Percentiles rank a stretch among this genome's conserved stretches.
These are phyloP conservation scores for Xylophagus ater DNA, from an alignment of 2,888 invertebrate genomes.

Conservation along the genomic window DNA sequence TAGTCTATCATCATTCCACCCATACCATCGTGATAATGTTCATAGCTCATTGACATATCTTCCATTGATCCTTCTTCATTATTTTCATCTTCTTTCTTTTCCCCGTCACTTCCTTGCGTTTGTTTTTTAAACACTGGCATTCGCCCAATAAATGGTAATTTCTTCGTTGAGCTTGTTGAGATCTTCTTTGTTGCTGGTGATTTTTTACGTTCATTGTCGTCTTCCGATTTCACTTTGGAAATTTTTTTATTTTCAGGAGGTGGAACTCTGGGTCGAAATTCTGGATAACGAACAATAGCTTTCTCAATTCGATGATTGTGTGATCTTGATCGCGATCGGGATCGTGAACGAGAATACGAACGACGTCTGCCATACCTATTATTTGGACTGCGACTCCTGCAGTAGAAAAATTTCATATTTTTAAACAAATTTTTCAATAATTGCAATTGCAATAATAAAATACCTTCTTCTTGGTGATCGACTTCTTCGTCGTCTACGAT, in stretches of 20 bases:
- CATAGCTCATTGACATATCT: conserved; percentile 33
- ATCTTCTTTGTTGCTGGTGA: conserved; percentile 19
- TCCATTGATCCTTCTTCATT: conserved; percentile 3
- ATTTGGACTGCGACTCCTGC: conserved; percentile 15
- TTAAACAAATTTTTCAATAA: neutral
- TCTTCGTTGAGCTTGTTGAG: conserved; percentile 42
- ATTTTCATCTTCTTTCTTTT: conserved; percentile 13
- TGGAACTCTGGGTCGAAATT: conserved; percentile 35
- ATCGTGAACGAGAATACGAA: conserved; percentile 25
- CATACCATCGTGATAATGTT: conserved; percentile 34
- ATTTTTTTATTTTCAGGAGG: conserved; percentile 13
- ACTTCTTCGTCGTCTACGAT: conserved; percentile 6
- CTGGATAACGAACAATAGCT: conserved; percentile 34
- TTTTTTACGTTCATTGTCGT: conserved; percentile 25
- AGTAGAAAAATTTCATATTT: conserved; percentile 1
- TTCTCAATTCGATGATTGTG: conserved; percentile 30
- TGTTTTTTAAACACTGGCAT: conserved; percentile 65
- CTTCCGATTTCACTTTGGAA: conserved; percentile 20
- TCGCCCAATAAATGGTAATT: conserved; percentile 74
- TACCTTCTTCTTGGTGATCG: conserved; percentile 18
- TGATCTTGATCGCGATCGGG: conserved; percentile 16
- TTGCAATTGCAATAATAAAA: conserved; percentile 2
- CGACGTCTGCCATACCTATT: conserved; percentile 17
- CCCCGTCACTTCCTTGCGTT: conserved; percentile 25
- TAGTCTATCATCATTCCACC: conserved; percentile 36